Percentiles rank a stretch among this genome's conserved stretches.
Evolutionary conservation across 2,113 vertebrate genomes (phyloP).

Genomic region (Sinocyclocheilus anophthalmus): DNA sequence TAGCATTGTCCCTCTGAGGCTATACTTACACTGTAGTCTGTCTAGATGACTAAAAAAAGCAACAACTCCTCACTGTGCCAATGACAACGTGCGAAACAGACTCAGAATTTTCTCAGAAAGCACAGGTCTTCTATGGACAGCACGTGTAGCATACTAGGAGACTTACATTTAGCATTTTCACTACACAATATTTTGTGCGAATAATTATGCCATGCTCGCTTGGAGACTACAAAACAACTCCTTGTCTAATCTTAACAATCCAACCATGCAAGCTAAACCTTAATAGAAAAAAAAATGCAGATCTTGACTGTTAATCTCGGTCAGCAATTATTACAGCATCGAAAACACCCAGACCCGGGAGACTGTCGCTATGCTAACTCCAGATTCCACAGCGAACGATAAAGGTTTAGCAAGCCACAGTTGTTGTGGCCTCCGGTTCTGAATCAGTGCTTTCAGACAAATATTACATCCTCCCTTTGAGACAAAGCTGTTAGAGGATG

Average conservation of each 20-base stretch:
- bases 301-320: constrained; percentile 27
- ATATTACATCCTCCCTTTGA: constrained; percentile 41
- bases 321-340: constrained; percentile 22
- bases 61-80: constrained; percentile 21
- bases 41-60: constrained; percentile 26
- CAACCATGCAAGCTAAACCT: background rate
- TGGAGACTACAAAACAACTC: background rate
- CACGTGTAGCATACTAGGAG: background rate
- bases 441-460: constrained; percentile 38
- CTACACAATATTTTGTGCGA: background rate
- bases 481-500: constrained; percentile 40
- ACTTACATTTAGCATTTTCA: background rate
- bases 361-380: background rate
- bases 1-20: constrained; percentile 34
- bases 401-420: constrained; percentile 39
- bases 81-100: constrained; percentile 19
- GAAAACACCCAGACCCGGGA: constrained; percentile 31
- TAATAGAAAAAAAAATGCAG: constrained; percentile 37
- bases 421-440: constrained; percentile 31
- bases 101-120: constrained; percentile 7
- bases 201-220: background rate
- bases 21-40: constrained; percentile 23
- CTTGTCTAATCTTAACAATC: constrained; percentile 3
- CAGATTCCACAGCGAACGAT: background rate
- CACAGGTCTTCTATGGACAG: background rate